Evolutionary conservation across 2,797 vertebrate species (phyloP).

Genomic region (Pyrocephalus nanus): DNA sequence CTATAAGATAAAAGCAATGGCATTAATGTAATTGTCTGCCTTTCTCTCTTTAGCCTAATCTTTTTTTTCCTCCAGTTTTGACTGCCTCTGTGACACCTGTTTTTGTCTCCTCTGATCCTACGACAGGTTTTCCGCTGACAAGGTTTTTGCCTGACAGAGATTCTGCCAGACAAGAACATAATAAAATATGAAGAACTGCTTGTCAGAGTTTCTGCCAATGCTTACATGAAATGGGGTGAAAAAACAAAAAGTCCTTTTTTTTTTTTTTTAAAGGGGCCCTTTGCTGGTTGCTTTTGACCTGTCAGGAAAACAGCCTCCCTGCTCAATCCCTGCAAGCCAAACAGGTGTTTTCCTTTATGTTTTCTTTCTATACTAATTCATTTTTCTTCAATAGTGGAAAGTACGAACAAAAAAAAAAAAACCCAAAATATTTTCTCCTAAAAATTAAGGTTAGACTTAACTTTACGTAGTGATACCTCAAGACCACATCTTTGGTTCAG

Average conservation of each 20-base stretch:
- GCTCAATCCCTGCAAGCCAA: constrained; percentile 78
- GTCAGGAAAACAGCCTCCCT: constrained; percentile 55
- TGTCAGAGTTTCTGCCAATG: constrained; percentile 93
- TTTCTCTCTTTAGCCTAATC: constrained; percentile 86
- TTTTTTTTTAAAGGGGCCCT: constrained; percentile 72
- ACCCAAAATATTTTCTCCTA: not conserved
- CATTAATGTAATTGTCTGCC: constrained; percentile 90
- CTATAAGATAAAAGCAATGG: constrained; percentile 88
- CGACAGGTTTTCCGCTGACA: constrained; percentile 91
- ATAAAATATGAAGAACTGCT: constrained; percentile 97
- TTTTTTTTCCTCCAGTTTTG: constrained; percentile 82
- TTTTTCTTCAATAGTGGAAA: constrained; percentile 42
- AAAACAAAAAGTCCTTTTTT: constrained; percentile 74
- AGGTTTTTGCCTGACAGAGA: constrained; percentile 91
- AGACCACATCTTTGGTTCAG: not conserved
- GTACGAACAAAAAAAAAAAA: not conserved
- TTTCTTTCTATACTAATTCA: not conserved
- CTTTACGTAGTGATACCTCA: not conserved
- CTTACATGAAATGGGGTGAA: constrained; percentile 79
- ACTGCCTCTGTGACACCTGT: constrained; percentile 96
- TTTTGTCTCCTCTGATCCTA: constrained; percentile 93
- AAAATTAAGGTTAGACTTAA: not conserved
- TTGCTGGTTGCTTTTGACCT: constrained; percentile 77
- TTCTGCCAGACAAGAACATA: constrained; percentile 92
- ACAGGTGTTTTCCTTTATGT: constrained; percentile 87